A percentile compares a stretch with the other conserved stretches of the same genome.
Evolutionary conservation across 2,888 invertebrate genomes (phyloP).

Genomic region (Cheilosia grossa): DNA sequence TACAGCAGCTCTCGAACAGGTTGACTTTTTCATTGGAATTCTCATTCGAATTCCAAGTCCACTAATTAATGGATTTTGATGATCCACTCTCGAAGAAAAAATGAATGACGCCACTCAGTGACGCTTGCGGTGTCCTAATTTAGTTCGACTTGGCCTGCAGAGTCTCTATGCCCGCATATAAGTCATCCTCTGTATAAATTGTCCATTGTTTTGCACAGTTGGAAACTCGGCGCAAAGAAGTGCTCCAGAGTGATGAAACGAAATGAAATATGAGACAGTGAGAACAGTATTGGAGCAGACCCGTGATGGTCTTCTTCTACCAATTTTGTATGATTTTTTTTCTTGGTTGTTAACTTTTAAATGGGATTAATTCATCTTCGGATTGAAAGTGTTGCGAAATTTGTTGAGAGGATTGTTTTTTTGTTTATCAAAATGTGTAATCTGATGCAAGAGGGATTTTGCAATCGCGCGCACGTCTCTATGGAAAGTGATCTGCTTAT

Average conservation of each 20-base stretch:
- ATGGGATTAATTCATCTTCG: slow-evolving; percentile 63
- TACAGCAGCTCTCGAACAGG: slow-evolving; percentile 34
- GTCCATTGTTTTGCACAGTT: slow-evolving; percentile 50
- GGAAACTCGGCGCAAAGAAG: slow-evolving; percentile 33
- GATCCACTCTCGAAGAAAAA: not conserved
- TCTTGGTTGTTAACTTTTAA: slow-evolving; percentile 30
- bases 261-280: slow-evolving; percentile 74
- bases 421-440: slow-evolving; percentile 58
- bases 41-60: slow-evolving; percentile 15
- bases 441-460: slow-evolving; percentile 49
- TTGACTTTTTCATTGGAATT: slow-evolving; percentile 46
- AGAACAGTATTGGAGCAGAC: slow-evolving; percentile 55
- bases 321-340: not conserved
- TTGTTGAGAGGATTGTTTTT: slow-evolving; percentile 12
- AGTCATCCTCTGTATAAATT: slow-evolving; percentile 43
- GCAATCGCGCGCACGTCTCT: slow-evolving; percentile 24
- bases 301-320: slow-evolving; percentile 23
- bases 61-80: slow-evolving; percentile 17
- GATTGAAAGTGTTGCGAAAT: slow-evolving; percentile 48
- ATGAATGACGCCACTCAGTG: slow-evolving; percentile 53
- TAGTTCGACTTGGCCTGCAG: slow-evolving; percentile 25
- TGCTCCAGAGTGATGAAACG: slow-evolving; percentile 58
- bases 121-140: slow-evolving; percentile 62
- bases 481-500: slow-evolving; percentile 43
- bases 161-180: not conserved